Percentiles rank a stretch among this genome's conserved stretches.
These are phyloP conservation scores for Gambusia yucatana DNA, from an alignment of 2,797 vertebrate species.

Conservation along the genomic window DNA sequence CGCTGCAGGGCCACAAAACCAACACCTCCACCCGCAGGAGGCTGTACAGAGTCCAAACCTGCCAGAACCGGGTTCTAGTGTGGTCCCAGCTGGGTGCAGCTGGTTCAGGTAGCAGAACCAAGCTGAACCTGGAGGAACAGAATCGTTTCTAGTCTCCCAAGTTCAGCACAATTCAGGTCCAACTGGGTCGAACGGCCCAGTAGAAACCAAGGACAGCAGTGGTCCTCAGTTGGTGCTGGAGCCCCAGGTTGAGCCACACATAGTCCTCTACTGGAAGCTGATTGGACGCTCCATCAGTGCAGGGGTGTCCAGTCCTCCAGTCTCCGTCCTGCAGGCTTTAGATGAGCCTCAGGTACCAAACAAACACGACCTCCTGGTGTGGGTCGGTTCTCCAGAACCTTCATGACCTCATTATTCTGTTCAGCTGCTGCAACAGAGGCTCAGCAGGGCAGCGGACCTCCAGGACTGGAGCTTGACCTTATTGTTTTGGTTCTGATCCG, in stretches of 20 bases:
- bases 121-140: neutral
- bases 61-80: neutral
- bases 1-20: constrained; percentile 35
- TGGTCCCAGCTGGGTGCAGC: neutral
- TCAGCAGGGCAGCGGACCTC: too few species aligned
- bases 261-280: neutral
- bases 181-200: neutral
- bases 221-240: neutral
- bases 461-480: too few species aligned
- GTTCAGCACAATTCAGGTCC: neutral
- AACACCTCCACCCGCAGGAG: constrained; percentile 27
- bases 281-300: neutral
- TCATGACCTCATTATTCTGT: too few species aligned
- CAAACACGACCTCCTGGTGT: too few species aligned
- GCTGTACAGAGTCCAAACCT: neutral
- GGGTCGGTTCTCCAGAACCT: too few species aligned
- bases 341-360: too few species aligned
- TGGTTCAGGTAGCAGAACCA: neutral
- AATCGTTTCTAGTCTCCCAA: neutral
- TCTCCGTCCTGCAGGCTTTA: too few species aligned
- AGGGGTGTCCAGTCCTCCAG: too few species aligned
- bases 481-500: neutral
- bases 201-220: neutral
- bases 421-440: too few species aligned
- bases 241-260: neutral